A percentile compares a stretch with the other conserved stretches of the same genome.
These are phyloP conservation scores for Danio kyathit DNA, from an alignment of 2,797 vertebrate genomes.

Conservation along the genomic window DNA sequence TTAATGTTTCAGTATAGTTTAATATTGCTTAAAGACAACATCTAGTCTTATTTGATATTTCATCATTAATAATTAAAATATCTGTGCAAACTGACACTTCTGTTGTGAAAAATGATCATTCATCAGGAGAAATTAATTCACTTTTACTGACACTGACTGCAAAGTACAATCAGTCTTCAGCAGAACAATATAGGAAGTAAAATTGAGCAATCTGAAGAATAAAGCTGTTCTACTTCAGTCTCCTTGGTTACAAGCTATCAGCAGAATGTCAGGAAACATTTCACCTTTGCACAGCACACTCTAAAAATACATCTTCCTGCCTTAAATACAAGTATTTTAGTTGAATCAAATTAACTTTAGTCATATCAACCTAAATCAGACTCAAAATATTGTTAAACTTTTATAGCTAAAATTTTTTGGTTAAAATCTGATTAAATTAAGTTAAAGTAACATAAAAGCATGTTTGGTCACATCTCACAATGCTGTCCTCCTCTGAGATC, in stretches of 20 bases:
- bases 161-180: neutral
- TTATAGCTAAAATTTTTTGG: too few relatives aligned
- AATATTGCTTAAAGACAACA: neutral
- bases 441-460: too few relatives aligned
- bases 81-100: neutral
- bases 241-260: neutral
- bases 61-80: conserved; percentile 1
- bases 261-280: neutral
- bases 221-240: neutral
- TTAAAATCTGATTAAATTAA: too few relatives aligned
- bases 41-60: neutral
- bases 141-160: neutral
- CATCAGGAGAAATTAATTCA: neutral
- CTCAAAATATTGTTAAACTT: too few relatives aligned
- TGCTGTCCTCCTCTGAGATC: too few relatives aligned
- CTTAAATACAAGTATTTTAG: too few relatives aligned
- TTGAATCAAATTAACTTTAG: too few relatives aligned
- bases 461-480: too few relatives aligned
- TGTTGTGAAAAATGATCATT: neutral
- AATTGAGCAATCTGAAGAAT: neutral
- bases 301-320: too few relatives aligned
- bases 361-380: too few relatives aligned
- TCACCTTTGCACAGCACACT: neutral
- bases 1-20: neutral
- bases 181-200: neutral